Evolutionary conservation across 2,113 vertebrate species (phyloP).

Genomic region (Syrmaticus mikado): DNA sequence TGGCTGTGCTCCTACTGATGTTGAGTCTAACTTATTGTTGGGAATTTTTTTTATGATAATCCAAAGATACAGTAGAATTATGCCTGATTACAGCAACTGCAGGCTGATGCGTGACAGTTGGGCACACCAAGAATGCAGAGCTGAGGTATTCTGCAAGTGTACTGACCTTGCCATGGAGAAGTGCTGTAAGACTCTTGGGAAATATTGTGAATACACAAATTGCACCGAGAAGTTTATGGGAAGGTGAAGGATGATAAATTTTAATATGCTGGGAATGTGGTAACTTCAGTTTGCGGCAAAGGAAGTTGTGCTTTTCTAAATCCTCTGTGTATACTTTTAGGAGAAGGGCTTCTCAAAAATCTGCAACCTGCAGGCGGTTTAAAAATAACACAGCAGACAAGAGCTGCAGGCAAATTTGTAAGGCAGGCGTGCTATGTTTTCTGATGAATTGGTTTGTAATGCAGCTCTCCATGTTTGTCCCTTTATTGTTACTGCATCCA

Average conservation of each 20-base stretch:
- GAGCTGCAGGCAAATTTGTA: slow-evolving; percentile 60
- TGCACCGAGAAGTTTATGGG: background rate
- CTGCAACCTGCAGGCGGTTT: slow-evolving; percentile 68
- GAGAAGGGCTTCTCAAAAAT: slow-evolving; percentile 48
- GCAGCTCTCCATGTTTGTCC: slow-evolving; percentile 49
- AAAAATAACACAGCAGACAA: slow-evolving; percentile 70
- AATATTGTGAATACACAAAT: background rate
- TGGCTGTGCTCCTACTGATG: background rate
- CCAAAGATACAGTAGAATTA: background rate
- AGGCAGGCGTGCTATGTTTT: slow-evolving; percentile 58
- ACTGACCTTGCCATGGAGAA: background rate
- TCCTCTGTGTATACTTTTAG: background rate
- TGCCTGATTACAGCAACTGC: background rate
- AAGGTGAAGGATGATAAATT: background rate
- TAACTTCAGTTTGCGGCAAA: background rate
- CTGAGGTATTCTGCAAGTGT: background rate
- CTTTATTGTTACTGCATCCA: slow-evolving; percentile 21
- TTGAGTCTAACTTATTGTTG: background rate
- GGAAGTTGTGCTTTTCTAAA: slow-evolving; percentile 17
- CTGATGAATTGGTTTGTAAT: slow-evolving; percentile 57
- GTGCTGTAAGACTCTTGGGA: background rate
- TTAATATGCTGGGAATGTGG: background rate
- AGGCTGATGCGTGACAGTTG: background rate
- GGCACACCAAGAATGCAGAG: background rate
- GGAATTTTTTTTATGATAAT: background rate